A percentile compares a stretch with the other conserved stretches of the same genome.
Evolutionary conservation across 2,888 invertebrate species (phyloP).

Genomic region (Acleris emargana): DNA sequence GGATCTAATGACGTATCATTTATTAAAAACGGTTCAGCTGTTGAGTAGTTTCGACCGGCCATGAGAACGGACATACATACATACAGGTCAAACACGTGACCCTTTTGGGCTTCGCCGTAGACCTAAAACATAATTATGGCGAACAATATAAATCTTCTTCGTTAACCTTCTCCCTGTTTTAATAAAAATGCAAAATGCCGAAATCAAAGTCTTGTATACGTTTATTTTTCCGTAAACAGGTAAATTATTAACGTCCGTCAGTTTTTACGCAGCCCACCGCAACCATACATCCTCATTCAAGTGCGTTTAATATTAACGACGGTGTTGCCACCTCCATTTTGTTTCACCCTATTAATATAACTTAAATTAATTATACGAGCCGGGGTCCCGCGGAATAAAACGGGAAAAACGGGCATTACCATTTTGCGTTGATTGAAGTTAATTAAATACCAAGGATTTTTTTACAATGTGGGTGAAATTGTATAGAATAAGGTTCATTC

Average conservation of each 20-base stretch:
- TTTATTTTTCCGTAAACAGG: constrained; percentile 1
- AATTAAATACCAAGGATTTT: neutral
- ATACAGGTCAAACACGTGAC: no score
- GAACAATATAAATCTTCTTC: no score
- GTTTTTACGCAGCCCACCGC: constrained; percentile 13
- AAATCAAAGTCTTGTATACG: neutral
- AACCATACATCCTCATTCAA: constrained; percentile 41
- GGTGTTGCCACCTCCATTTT: constrained; percentile 28
- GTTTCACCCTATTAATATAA: constrained; percentile 31
- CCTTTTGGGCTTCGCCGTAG: no score
- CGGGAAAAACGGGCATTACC: constrained; percentile 4
- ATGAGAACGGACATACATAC: no score
- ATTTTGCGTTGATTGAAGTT: neutral
- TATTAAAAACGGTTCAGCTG: no score
- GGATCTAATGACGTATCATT: no score
- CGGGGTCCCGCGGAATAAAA: constrained; percentile 1
- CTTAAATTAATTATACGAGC: constrained; percentile 31
- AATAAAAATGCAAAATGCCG: no score
- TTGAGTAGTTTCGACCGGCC: no score
- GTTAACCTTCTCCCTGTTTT: no score
- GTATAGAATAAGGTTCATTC: no score
- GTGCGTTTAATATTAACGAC: constrained; percentile 44
- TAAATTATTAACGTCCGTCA: constrained; percentile 26
- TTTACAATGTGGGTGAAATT: neutral
- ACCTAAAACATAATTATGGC: no score